Evolutionary conservation across 2,113 vertebrate genomes (phyloP), one percentile per base, ranked within the genome.

Genomic region (Plectropomus leopardus): DNA sequence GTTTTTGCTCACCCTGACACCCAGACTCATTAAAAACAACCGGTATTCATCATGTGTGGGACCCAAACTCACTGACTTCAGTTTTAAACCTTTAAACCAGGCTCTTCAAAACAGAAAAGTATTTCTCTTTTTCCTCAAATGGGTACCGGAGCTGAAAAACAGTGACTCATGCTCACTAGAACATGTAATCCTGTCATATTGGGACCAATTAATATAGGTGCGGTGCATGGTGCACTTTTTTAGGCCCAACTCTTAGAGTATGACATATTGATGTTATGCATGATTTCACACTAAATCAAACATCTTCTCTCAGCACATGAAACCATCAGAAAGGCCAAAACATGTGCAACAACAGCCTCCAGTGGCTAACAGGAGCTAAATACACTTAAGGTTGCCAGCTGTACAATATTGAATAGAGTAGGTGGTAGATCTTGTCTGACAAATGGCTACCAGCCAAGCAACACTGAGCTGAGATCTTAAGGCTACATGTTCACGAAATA

Each of bases 1-100:
- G 59, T 84, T 81, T 68, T 73, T 11, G n/a, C 57, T 83, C 69
- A 80, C 59, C 51, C 64, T 80, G 76, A 68, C 71, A 78, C 78
- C 72, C 75, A 78, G 59, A 76, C 86, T 82, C 82, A 88, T 85
- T 82, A 80, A 84, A 83, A 87, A 50, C 14, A 4, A 72, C 66
- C 32, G 34, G 34, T 63, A 66, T 83, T 73, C 50, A 84, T 90
- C 63, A 71, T 50, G 36, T 65, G 79, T 42, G 42, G 44, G 60
- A 68, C 36, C 61, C 16, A 76, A 57, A 72, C 58, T 36, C 51
- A 54, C 59, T 51, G 11, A 57, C 21, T 67, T 40, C 47, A 58
- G 10, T 34, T 48, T 58, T 10, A 67, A 30, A 40, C 54, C 55
- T 44, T 74, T 55, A 73, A 66, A 61, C 28, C 57, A 84, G 23